Evolutionary conservation across 1,140 invertebrate genomes (phyloP).

Genomic region (Adoxophyes honmai): DNA sequence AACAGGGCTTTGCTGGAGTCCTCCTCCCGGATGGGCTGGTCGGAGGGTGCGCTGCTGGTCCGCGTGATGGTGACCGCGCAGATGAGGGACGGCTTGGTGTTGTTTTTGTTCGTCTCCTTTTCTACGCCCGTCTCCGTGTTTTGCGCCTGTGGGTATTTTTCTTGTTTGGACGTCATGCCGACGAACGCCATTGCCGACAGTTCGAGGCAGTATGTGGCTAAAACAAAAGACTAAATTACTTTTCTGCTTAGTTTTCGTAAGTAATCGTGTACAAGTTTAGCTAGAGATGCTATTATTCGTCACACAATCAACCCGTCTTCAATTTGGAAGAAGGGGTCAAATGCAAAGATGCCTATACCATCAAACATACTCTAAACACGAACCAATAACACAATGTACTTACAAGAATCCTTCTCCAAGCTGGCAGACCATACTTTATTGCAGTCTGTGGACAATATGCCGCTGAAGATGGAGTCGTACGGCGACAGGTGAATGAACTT

Average conservation of each 20-base stretch:
- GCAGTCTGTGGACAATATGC: conserved; percentile 56
- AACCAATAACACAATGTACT: conserved; percentile 31
- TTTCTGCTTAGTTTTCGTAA: too few species aligned
- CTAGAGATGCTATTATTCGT: too few species aligned
- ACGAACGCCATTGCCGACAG: conserved; percentile 67
- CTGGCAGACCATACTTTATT: conserved; percentile 72
- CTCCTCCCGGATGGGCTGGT: conserved; percentile 52
- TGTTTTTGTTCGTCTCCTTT: conserved; percentile 46
- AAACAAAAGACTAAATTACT: conserved; percentile 26
- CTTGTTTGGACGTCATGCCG: conserved; percentile 57
- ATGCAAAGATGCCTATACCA: too few species aligned
- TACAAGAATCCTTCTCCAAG: conserved; percentile 67
- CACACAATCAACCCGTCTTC: too few species aligned
- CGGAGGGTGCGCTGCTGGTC: conserved; percentile 39
- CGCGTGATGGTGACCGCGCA: conserved; percentile 58
- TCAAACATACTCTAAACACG: too few species aligned
- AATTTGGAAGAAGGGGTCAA: too few species aligned
- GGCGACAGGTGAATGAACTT: conserved; percentile 65
- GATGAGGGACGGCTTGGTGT: conserved; percentile 59
- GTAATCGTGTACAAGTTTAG: too few species aligned
- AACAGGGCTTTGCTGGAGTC: conserved; percentile 64
- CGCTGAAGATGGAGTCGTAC: conserved; percentile 70
- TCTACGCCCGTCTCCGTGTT: conserved; percentile 42
- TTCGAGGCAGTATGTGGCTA: conserved; percentile 57
- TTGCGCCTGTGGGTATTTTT: conserved; percentile 50